These are phyloP conservation scores for Poecile atricapillus DNA, from an alignment of 2,113 vertebrate species.

Conservation along the genomic window DNA sequence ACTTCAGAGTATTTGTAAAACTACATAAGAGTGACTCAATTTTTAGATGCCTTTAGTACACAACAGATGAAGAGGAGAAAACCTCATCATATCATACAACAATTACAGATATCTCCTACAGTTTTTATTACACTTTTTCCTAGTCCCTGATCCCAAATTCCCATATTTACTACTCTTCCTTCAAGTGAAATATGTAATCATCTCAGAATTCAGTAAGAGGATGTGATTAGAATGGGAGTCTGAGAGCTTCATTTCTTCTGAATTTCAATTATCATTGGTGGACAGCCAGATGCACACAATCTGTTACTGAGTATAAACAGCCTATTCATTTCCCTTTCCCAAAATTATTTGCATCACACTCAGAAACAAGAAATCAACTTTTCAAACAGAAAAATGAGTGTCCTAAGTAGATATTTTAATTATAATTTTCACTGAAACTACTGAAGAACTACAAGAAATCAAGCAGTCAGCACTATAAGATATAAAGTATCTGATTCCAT, in stretches of 20 bases:
- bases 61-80: neutral
- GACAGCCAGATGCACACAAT: constrained; percentile 14
- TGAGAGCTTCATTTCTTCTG: neutral
- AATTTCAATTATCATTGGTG: constrained; percentile 13
- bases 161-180: neutral
- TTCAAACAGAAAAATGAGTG: neutral
- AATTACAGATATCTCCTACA: neutral
- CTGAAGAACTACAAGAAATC: neutral
- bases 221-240: constrained; percentile 12
- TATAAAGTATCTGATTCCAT: neutral
- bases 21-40: neutral
- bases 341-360: neutral
- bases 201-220: neutral
- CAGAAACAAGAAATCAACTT: neutral
- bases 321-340: neutral
- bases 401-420: neutral
- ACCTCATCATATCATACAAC: neutral
- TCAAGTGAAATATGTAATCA: neutral
- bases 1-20: neutral
- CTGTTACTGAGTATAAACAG: neutral
- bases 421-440: neutral
- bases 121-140: neutral
- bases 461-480: neutral
- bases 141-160: neutral
- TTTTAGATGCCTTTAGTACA: neutral